phyloP scores from a whole-genome alignment of 2,888 invertebrate species.

The Ophioninae sp. region DNA sequence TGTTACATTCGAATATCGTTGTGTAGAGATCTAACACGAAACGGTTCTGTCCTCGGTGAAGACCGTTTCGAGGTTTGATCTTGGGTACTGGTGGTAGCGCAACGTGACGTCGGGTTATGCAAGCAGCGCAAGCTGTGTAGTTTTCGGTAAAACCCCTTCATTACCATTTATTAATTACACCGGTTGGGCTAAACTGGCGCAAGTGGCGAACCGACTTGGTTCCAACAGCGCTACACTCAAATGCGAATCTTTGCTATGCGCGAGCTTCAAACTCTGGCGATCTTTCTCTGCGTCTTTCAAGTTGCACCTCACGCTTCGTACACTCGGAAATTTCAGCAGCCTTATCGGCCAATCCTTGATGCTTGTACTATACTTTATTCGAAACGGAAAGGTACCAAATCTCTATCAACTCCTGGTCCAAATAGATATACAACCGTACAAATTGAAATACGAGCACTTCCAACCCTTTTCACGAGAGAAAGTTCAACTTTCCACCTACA shows the following conservation, averaged over 20 bases:
- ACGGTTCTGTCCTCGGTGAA: conserved; percentile 7
- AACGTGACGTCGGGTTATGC: conserved; percentile 52
- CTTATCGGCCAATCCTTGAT: conserved; percentile 33
- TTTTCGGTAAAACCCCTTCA: conserved; percentile 59
- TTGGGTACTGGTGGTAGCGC: conserved; percentile 45
- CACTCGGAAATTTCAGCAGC: conserved; percentile 26
- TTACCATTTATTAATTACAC: conserved; percentile 65
- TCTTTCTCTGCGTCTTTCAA: neutral
- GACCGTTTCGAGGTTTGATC: conserved; percentile 60
- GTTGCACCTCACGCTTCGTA: conserved; percentile 21
- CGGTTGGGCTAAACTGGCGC: conserved; percentile 48
- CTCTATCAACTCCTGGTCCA: conserved; percentile 23
- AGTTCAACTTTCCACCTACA: conserved; percentile 54
- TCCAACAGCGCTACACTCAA: neutral
- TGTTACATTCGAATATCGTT: conserved; percentile 23
- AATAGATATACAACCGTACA: conserved; percentile 4
- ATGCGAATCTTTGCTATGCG: conserved; percentile 10
- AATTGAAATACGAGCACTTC: too few relatives aligned
- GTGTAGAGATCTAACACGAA: conserved; percentile 17
- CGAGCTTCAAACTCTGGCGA: conserved; percentile 18
- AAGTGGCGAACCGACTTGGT: conserved; percentile 33
- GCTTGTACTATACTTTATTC: conserved; percentile 48
- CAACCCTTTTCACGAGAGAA: too few relatives aligned
- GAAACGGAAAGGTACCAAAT: conserved; percentile 28
- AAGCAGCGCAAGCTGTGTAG: conserved; percentile 60